Conservation (phyloP, 2,888 invertebrate genomes). For the Megalurothrips usitatus region DNA sequence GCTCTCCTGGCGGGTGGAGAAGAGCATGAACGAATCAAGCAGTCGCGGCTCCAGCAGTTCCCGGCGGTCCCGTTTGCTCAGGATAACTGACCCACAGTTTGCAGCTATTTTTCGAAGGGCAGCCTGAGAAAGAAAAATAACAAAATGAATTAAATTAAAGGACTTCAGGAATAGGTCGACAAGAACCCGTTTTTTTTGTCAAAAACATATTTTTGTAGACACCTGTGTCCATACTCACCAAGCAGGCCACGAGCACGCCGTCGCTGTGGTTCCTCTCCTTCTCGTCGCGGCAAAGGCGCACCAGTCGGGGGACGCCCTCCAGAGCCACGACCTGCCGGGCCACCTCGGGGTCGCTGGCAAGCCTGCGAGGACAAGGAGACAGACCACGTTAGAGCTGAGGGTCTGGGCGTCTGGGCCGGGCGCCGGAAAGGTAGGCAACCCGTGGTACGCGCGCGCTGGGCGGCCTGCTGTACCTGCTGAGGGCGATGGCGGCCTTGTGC, state of each 20-base stretch:
- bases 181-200: too few species aligned
- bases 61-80: conserved; percentile 58
- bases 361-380: conserved; percentile 46
- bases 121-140: conserved; percentile 50
- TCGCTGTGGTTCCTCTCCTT: conserved; percentile 59
- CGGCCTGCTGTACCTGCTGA: conserved; percentile 57
- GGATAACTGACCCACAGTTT: conserved; percentile 53
- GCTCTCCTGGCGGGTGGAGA: conserved; percentile 74
- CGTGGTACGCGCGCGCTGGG: too few species aligned
- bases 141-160: conserved; percentile 26
- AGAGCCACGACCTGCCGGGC: conserved; percentile 65
- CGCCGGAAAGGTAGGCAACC: too few species aligned
- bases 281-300: conserved; percentile 63
- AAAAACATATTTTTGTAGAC: too few species aligned
- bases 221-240: conserved; percentile 52
- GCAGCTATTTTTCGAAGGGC: conserved; percentile 60
- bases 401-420: too few species aligned
- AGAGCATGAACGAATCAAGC: conserved; percentile 72
- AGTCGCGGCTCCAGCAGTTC: conserved; percentile 70
- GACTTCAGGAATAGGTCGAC: too few species aligned
- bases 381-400: background rate
- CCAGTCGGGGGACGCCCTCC: conserved; percentile 62
- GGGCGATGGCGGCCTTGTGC: conserved; percentile 76
- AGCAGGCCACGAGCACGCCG: conserved; percentile 61
- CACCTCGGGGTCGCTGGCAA: conserved; percentile 63